Percentiles rank a stretch among this genome's conserved stretches.
These are phyloP conservation scores for Adelges cooleyi DNA, from an alignment of 1,140 invertebrate genomes.

Conservation along the genomic window DNA sequence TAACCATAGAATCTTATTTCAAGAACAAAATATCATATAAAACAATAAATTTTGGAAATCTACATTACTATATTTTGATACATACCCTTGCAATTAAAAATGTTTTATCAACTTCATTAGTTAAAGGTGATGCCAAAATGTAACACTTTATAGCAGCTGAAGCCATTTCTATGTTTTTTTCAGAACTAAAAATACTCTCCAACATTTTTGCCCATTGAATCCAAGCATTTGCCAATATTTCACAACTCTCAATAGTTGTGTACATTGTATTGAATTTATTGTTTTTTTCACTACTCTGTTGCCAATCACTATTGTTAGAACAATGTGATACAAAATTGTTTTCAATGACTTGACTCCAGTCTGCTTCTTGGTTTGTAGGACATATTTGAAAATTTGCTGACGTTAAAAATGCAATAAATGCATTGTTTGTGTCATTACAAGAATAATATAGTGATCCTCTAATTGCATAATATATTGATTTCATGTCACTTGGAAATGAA, in stretches of 20 bases:
- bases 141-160: constrained; percentile 18
- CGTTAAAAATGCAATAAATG: background rate
- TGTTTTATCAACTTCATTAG: background rate
- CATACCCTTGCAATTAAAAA: background rate
- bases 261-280: background rate
- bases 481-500: background rate
- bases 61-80: background rate
- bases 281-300: background rate
- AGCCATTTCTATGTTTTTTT: background rate
- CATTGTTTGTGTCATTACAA: background rate
- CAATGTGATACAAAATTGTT: background rate
- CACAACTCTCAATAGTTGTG: background rate
- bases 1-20: constrained; percentile 11
- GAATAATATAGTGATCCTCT: background rate
- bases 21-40: background rate
- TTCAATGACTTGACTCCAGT: constrained; percentile 1
- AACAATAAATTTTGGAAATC: no score
- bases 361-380: background rate
- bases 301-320: background rate
- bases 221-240: constrained; percentile 15
- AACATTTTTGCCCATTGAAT: constrained; percentile 13
- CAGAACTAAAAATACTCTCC: background rate
- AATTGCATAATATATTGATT: background rate
- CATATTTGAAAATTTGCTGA: background rate
- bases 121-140: background rate